Conservation (phyloP, 2,888 invertebrate species). For the Drosophila ustulata region DNA sequence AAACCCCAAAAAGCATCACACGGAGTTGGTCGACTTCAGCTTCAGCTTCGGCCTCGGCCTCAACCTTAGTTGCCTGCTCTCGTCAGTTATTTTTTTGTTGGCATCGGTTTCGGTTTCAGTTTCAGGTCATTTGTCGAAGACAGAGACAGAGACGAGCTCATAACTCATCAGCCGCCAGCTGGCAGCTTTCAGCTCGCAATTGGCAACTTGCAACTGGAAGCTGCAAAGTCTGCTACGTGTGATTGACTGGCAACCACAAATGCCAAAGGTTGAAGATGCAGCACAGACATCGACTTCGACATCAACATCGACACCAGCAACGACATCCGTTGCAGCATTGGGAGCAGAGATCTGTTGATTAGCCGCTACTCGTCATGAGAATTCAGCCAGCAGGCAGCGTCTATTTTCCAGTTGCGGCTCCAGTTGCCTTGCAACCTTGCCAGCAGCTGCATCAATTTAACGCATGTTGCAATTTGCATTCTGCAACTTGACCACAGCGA, state of each 20-base stretch:
- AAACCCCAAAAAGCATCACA: conserved; percentile 13
- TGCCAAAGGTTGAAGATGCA: conserved; percentile 54
- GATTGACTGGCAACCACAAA: conserved; percentile 63
- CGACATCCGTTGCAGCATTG: conserved; percentile 7
- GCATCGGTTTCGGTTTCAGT: conserved; percentile 21
- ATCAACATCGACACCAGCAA: conserved; percentile 4
- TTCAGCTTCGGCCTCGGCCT: background rate
- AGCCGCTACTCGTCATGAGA: conserved; percentile 56
- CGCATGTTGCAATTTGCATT: conserved; percentile 80
- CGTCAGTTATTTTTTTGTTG: conserved; percentile 6
- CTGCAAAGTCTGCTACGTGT: conserved; percentile 58
- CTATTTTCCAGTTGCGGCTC: too few species aligned
- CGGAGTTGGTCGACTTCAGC: background rate
- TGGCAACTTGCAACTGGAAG: conserved; percentile 38
- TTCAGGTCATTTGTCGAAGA: conserved; percentile 48
- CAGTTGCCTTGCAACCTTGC: background rate
- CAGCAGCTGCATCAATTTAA: conserved; percentile 73
- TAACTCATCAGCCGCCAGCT: conserved; percentile 53
- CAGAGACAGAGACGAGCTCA: conserved; percentile 29
- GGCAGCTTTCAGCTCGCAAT: conserved; percentile 7
- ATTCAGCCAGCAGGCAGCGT: conserved; percentile 1
- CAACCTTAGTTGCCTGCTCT: background rate
- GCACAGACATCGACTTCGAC: conserved; percentile 17
- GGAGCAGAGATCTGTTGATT: conserved; percentile 15
- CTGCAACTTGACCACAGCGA: conserved; percentile 67